Base-by-base conservation (phyloP, 2,113 vertebrate species). In the Percopsis transmontana region DNA sequence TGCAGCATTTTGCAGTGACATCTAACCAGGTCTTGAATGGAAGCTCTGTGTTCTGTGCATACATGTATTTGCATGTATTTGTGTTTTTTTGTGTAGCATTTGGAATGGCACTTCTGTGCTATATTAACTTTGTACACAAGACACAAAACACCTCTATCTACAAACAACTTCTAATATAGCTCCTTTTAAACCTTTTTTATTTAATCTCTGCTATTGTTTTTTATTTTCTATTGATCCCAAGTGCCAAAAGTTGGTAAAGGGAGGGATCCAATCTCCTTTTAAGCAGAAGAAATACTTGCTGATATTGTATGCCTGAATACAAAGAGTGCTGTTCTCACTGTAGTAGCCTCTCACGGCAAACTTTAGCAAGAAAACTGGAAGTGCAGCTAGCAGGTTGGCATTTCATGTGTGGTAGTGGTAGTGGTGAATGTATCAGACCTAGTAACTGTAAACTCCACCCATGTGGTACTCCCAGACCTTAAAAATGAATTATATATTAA, bases 91-190 rank as follows among this genome's bases (percentile, higher is more conserved):
- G 27, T 33, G 27, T 33, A 7, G 27, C 5, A 7, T n/a, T n/a
- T 33, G 27, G 27, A 33, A 7, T 33, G 27, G 27, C 4, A 33
- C n/a, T 19, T 27, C 50, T 66, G 41, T 41, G 15, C 9, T n/a
- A 21, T n/a, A 38, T 65, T 59, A 27, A 55, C 57, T 50, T 3
- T 16, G 4, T 11, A 18, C 53, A 68, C 27, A 21, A 44, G 16
- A 15, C 52, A 56, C 41, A n/a, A 27, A 53, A 19, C 21, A 52
- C 12, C 12, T 24, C 40, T 1, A 58, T 20, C 47, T 55, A 42
- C 18, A 62, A 71, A 74, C 65, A 55, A 38, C 6, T 12, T 20
- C 23, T 39, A 45, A 53, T 44, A 44, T 9, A 44, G 55, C 62
- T 33, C 24, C 23, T 11, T 41, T 65, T 58, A 41, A 58, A 41